These are phyloP conservation scores for Isurus oxyrinchus DNA, from an alignment of 2,113 vertebrate genomes.

Conservation along the genomic window DNA sequence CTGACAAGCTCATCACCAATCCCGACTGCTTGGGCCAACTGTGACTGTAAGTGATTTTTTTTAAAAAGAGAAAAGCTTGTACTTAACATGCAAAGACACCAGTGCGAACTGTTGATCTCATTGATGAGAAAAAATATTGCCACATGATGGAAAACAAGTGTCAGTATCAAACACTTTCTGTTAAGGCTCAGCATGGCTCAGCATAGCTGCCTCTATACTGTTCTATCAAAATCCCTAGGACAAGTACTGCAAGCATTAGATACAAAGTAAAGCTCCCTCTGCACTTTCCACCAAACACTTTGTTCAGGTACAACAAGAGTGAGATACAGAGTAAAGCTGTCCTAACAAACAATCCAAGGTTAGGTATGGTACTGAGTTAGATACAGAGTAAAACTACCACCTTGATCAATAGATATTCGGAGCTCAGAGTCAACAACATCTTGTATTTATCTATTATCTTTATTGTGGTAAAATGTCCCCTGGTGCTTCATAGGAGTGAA, in stretches of 20 bases:
- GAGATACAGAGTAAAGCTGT: too few relatives aligned
- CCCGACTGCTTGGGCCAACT: slow-evolving; percentile 58
- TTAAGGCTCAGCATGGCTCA: not conserved
- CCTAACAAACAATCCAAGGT: too few relatives aligned
- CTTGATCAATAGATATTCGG: not conserved
- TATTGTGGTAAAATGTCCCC: not conserved
- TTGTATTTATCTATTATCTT: not conserved
- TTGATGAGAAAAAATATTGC: not conserved
- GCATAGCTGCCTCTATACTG: not conserved
- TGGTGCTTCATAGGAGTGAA: not conserved
- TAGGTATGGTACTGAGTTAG: too few relatives aligned
- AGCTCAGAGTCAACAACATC: not conserved
- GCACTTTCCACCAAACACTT: not conserved
- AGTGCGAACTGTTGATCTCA: not conserved
- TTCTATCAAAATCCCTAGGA: not conserved
- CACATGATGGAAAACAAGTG: not conserved
- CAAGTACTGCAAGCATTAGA: not conserved
- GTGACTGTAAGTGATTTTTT: slow-evolving; percentile 45
- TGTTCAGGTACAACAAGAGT: not conserved
- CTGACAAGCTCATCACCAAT: slow-evolving; percentile 71
- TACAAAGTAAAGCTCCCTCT: not conserved
- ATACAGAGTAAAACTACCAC: not conserved
- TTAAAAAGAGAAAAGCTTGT: not conserved
- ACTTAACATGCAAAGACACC: not conserved
- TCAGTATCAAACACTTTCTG: not conserved